These are phyloP conservation scores for Acanthopleura granulata DNA, from an alignment of 2,888 invertebrate species.

Conservation along the genomic window DNA sequence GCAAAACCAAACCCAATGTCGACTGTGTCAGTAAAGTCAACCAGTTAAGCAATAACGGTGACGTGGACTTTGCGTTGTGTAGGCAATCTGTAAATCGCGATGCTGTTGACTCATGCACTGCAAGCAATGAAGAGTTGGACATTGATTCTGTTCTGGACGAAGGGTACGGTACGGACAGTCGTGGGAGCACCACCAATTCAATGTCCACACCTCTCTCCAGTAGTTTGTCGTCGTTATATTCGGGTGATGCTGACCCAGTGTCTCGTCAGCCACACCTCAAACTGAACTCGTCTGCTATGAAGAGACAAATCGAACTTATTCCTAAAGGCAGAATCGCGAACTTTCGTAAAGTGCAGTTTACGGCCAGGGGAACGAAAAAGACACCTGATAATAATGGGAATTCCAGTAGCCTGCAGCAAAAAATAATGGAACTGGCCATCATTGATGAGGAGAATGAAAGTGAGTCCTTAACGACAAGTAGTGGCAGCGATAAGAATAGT, in stretches of 20 bases:
- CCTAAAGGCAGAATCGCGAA: conserved; percentile 9
- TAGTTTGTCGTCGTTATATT: conserved; percentile 8
- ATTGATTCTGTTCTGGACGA: background rate
- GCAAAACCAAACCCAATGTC: background rate
- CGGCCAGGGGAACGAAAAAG: background rate
- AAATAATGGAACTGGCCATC: conserved; percentile 12
- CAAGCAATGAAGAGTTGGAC: conserved; percentile 6
- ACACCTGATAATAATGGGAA: background rate
- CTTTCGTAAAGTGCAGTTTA: conserved; percentile 13
- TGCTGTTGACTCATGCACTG: background rate
- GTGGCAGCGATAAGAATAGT: conserved; percentile 2
- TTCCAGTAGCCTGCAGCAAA: conserved; percentile 10
- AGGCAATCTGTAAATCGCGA: background rate
- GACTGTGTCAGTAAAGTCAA: background rate
- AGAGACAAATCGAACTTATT: conserved; percentile 12
- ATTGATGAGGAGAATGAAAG: conserved; percentile 11
- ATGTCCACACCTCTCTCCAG: conserved; percentile 7
- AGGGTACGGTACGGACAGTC: conserved; percentile 12
- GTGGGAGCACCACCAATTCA: conserved; percentile 9
- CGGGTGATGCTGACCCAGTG: background rate
- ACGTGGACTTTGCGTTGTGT: background rate
- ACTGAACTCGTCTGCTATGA: background rate
- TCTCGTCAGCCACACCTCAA: background rate
- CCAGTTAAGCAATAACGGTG: background rate
- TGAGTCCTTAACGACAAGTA: background rate